Conservation (phyloP, 1,140 invertebrate species). For the Meteorus sp. region DNA sequence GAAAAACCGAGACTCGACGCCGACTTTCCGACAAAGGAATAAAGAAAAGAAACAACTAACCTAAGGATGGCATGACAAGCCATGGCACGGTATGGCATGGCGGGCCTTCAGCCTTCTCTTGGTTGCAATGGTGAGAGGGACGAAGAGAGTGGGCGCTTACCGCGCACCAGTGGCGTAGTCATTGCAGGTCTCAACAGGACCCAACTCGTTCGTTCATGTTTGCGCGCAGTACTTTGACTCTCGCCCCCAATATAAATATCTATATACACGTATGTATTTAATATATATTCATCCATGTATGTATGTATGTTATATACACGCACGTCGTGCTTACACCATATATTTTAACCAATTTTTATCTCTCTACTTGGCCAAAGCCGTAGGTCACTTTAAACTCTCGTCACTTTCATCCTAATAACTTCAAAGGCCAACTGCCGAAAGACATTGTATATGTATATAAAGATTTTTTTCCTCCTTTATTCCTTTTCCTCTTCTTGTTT, state of each 20-base stretch:
- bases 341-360: constrained; percentile 15
- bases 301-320: not conserved
- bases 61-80: constrained; percentile 50
- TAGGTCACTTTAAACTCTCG: constrained; percentile 16
- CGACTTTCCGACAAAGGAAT: constrained; percentile 59
- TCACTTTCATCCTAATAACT: constrained; percentile 15
- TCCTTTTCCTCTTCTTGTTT: too few species aligned
- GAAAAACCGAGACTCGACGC: constrained; percentile 56
- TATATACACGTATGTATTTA: not conserved
- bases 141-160: constrained; percentile 29
- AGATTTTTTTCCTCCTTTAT: too few species aligned
- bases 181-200: constrained; percentile 8
- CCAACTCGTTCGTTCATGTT: not conserved
- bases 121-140: not conserved
- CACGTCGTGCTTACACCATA: not conserved
- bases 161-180: constrained; percentile 46
- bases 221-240: not conserved
- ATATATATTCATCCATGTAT: not conserved
- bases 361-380: constrained; percentile 4
- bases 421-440: constrained; percentile 4
- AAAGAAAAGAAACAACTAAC: constrained; percentile 59
- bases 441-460: not conserved
- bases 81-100: constrained; percentile 41
- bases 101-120: constrained; percentile 23
- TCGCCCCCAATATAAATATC: not conserved